Conservation (phyloP, 2,888 invertebrate species). For the Drosophila conformis region DNA sequence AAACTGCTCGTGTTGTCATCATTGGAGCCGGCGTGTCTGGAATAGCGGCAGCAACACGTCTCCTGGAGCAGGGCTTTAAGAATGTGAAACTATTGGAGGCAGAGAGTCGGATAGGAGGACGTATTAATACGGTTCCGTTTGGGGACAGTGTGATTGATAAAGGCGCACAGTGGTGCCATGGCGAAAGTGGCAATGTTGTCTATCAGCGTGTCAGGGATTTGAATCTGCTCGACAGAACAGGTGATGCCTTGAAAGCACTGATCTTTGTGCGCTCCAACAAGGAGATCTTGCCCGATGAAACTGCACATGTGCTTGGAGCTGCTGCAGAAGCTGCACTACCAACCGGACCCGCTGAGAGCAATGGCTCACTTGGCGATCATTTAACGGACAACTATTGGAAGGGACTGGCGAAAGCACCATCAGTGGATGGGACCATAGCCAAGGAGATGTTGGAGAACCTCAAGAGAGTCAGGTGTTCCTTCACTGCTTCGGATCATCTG, state of each 20-base stretch:
- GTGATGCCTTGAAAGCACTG: constrained; percentile 62
- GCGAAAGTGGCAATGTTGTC: constrained; percentile 88
- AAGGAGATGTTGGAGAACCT: constrained; percentile 87
- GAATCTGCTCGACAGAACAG: constrained; percentile 72
- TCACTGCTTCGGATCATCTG: constrained; percentile 88
- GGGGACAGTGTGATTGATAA: constrained; percentile 88
- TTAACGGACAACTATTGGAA: constrained; percentile 75
- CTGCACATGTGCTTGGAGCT: constrained; percentile 60
- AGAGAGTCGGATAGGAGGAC: constrained; percentile 88
- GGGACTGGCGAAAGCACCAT: constrained; percentile 51
- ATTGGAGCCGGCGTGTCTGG: constrained; percentile 84
- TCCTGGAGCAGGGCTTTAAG: constrained; percentile 83
- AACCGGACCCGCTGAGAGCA: constrained; percentile 40
- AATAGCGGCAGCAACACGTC: constrained; percentile 84
- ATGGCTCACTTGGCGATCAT: constrained; percentile 82
- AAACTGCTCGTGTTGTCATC: constrained; percentile 80
- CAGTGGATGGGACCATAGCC: constrained; percentile 83
- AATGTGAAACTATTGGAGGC: constrained; percentile 88
- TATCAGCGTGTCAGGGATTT: constrained; percentile 86
- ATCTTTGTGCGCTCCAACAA: constrained; percentile 82
- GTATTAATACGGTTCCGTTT: constrained; percentile 86
- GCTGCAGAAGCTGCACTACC: constrained; percentile 38
- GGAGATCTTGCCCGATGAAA: constrained; percentile 79
- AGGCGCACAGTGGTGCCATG: constrained; percentile 91
- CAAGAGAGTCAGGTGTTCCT: constrained; percentile 84